These are phyloP conservation scores for Epiblema foenella DNA, from an alignment of 2,888 invertebrate species.

Conservation along the genomic window DNA sequence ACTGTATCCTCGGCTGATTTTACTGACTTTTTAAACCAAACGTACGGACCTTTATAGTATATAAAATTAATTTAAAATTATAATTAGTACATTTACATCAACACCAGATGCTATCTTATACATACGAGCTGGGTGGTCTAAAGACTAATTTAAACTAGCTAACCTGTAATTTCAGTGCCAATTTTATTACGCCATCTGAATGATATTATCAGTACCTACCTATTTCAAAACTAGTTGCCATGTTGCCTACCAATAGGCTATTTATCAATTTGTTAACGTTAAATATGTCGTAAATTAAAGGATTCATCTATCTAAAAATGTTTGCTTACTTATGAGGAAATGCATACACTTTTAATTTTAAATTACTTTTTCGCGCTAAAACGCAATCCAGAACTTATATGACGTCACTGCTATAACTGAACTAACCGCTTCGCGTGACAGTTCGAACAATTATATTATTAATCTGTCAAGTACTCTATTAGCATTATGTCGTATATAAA, in stretches of 20 bases:
- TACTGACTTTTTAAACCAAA: background rate
- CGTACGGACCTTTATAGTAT: background rate
- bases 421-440: too few species aligned
- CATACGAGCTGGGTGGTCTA: constrained; percentile 13
- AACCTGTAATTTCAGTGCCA: constrained; percentile 16
- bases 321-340: too few species aligned
- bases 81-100: background rate
- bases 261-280: too few species aligned
- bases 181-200: constrained; percentile 22
- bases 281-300: too few species aligned
- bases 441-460: too few species aligned
- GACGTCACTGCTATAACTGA: too few species aligned
- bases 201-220: constrained; percentile 26
- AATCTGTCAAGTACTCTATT: too few species aligned
- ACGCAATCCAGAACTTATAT: too few species aligned
- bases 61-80: too few species aligned
- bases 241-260: constrained; percentile 3
- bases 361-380: too few species aligned
- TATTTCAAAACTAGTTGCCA: constrained; percentile 21
- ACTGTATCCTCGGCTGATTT: background rate
- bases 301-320: too few species aligned
- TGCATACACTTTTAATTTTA: too few species aligned
- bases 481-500: background rate
- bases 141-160: constrained; percentile 16
- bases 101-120: constrained; percentile 10